These are phyloP conservation scores for Ephialtes manifestator DNA, from an alignment of 2,888 invertebrate genomes.

Conservation along the genomic window DNA sequence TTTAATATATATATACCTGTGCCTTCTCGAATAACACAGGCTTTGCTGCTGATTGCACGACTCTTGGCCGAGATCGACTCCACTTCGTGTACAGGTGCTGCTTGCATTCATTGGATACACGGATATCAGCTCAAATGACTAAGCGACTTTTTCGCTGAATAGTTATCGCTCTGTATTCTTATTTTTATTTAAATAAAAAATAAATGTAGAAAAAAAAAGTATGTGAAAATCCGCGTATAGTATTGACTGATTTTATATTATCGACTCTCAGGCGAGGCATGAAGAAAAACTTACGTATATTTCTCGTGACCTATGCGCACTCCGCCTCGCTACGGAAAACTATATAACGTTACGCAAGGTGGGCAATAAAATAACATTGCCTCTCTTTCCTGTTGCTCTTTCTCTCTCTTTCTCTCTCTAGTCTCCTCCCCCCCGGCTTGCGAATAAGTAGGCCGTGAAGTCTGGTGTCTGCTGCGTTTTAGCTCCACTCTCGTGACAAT, in stretches of 20 bases:
- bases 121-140: conserved; percentile 18
- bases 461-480: conserved; percentile 63
- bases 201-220: neutral
- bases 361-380: conserved; percentile 62
- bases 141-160: neutral
- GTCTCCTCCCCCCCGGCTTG: neutral
- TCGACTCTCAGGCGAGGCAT: neutral
- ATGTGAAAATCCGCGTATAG: neutral
- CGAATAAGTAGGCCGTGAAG: conserved; percentile 67
- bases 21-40: conserved; percentile 20
- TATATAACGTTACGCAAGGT: conserved; percentile 62
- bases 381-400: neutral
- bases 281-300: neutral
- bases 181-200: neutral
- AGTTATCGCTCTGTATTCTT: neutral
- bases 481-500: conserved; percentile 39
- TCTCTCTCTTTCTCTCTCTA: conserved; percentile 35
- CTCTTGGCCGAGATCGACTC: conserved; percentile 17
- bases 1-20: neutral
- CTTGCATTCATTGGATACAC: conserved; percentile 33
- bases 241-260: neutral
- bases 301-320: conserved; percentile 14
- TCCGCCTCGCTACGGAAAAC: conserved; percentile 36
- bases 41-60: neutral
- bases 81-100: conserved; percentile 4